Conservation (phyloP, 2,113 vertebrate species). For the Chrysemys picta region DNA sequence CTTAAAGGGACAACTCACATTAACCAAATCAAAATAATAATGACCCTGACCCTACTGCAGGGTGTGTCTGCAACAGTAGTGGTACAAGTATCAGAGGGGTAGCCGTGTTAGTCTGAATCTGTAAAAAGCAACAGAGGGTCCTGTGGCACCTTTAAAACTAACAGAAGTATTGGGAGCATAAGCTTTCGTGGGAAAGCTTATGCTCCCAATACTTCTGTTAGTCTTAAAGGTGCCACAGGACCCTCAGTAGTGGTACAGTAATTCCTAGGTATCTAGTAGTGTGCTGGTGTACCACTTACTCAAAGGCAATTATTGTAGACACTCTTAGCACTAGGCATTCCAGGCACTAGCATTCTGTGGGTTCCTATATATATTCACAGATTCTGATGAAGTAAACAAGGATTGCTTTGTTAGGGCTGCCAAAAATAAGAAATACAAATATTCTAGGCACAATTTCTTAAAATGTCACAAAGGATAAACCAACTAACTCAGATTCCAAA, state of each 20-base stretch:
- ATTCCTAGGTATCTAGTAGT: neutral
- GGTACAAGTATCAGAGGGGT: neutral
- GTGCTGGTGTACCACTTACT: neutral
- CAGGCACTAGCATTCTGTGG: neutral
- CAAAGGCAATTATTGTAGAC: neutral
- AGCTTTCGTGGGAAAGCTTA: too few species aligned
- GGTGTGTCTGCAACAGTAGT: neutral
- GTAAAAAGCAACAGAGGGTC: too few species aligned
- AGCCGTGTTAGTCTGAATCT: too few species aligned
- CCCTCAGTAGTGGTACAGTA: neutral
- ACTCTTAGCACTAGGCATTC: neutral
- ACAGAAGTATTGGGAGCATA: too few species aligned
- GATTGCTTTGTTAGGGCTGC: neutral
- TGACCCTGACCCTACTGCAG: neutral
- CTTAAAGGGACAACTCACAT: neutral
- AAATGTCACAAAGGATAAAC: neutral
- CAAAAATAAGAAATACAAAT: neutral
- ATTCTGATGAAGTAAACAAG: neutral
- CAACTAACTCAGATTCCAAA: neutral
- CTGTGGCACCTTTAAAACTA: too few species aligned
- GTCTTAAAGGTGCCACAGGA: too few species aligned
- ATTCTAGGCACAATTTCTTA: neutral
- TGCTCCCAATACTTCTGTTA: too few species aligned
- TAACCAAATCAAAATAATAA: neutral
- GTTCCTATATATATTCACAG: neutral